Conservation (phyloP, 2,797 vertebrate genomes). For the Gymnocypris eckloni region DNA sequence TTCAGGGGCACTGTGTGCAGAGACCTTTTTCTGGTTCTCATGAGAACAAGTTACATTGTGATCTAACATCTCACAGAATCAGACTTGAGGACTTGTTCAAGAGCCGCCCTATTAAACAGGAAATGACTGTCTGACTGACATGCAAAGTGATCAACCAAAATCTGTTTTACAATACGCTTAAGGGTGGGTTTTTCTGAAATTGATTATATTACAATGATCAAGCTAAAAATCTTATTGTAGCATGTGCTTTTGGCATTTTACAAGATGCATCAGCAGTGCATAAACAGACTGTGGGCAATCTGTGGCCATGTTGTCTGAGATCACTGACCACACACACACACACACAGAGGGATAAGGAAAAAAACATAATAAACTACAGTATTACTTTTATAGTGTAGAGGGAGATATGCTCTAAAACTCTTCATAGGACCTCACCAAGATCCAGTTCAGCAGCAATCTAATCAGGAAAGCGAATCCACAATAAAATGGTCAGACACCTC, state of each 20-base stretch:
- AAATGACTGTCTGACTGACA: neutral
- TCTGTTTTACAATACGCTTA: neutral
- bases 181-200: neutral
- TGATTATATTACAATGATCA: neutral
- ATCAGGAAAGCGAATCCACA: neutral
- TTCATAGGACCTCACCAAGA: neutral
- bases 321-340: neutral
- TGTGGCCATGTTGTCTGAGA: neutral
- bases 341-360: neutral
- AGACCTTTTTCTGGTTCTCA: slow-evolving; percentile 32
- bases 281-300: neutral
- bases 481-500: slow-evolving; percentile 5
- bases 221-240: neutral
- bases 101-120: neutral
- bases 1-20: slow-evolving; percentile 15
- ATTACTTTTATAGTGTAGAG: neutral
- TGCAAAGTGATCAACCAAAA: no score
- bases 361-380: neutral
- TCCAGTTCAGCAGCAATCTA: neutral
- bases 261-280: neutral
- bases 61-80: neutral
- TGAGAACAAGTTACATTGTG: slow-evolving; percentile 29
- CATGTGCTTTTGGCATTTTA: neutral
- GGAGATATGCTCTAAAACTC: neutral
- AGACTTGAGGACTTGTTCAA: neutral